phyloP scores from a whole-genome alignment of 2,797 vertebrate species.

The Apodemus agrarius region DNA sequence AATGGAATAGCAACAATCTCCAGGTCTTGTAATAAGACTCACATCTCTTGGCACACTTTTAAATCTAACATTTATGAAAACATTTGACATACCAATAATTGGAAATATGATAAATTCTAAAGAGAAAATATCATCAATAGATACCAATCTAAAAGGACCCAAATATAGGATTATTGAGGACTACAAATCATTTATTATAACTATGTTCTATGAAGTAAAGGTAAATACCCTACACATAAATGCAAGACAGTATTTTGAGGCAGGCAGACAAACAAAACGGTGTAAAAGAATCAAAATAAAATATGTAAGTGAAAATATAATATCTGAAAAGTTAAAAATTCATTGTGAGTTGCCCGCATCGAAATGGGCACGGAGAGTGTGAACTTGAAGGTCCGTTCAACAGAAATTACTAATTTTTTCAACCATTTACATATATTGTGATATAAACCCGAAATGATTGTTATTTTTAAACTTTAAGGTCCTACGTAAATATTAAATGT shows the following conservation, averaged over 20 bases:
- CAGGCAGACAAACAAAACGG: background rate
- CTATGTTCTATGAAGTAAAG: background rate
- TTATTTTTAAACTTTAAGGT: background rate
- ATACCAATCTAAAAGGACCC: background rate
- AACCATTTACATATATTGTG: background rate
- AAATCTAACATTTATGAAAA: background rate
- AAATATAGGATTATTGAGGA: background rate
- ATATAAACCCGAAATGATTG: background rate
- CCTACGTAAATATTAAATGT: background rate
- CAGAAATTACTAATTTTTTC: background rate
- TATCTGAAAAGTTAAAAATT: background rate
- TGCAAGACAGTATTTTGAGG: background rate
- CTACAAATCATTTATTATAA: background rate
- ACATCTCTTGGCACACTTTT: background rate
- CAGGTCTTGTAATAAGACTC: background rate
- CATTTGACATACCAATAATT: background rate
- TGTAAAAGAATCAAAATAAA: background rate
- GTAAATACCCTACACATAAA: conserved; percentile 10
- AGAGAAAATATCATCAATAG: background rate
- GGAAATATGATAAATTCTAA: background rate
- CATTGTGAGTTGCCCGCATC: background rate
- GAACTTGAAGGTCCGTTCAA: background rate
- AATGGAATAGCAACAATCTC: background rate
- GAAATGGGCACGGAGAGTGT: background rate
- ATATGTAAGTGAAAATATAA: background rate